Conservation (phyloP, 1,140 invertebrate genomes). For the Achroia grisella region DNA sequence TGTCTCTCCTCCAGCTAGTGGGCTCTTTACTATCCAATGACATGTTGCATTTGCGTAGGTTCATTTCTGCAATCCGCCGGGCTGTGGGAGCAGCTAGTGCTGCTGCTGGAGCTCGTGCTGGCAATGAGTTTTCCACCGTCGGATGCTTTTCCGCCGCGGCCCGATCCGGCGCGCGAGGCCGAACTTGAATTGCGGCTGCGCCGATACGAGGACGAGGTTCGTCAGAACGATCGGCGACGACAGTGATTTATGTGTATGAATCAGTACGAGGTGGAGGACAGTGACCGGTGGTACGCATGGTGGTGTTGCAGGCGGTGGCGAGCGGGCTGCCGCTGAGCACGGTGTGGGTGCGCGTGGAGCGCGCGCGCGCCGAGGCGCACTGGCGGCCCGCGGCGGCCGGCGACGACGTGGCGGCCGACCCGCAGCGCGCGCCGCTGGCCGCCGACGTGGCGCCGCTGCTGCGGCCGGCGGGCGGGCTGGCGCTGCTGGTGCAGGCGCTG, state of each 20-base stretch:
- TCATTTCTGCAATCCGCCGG: constrained; percentile 31
- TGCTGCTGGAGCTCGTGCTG: constrained; percentile 38
- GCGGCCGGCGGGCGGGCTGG: constrained; percentile 14
- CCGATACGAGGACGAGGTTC: constrained; percentile 33
- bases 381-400: constrained; percentile 21
- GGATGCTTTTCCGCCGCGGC: constrained; percentile 11
- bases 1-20: neutral
- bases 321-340: constrained; percentile 41
- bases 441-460: constrained; percentile 40
- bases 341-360: constrained; percentile 51
- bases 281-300: no score
- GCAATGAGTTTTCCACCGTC: constrained; percentile 32
- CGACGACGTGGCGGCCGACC: constrained; percentile 18
- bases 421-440: constrained; percentile 35
- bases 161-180: neutral
- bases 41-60: constrained; percentile 7
- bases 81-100: constrained; percentile 44
- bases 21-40: neutral
- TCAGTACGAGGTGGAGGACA: neutral
- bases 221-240: neutral
- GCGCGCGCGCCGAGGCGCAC: constrained; percentile 34
- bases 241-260: neutral
- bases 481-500: constrained; percentile 13
- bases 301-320: constrained; percentile 14
- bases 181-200: constrained; percentile 19